These are phyloP conservation scores for Paralichthys olivaceus DNA, from an alignment of 2,113 vertebrate genomes.

Conservation along the genomic window DNA sequence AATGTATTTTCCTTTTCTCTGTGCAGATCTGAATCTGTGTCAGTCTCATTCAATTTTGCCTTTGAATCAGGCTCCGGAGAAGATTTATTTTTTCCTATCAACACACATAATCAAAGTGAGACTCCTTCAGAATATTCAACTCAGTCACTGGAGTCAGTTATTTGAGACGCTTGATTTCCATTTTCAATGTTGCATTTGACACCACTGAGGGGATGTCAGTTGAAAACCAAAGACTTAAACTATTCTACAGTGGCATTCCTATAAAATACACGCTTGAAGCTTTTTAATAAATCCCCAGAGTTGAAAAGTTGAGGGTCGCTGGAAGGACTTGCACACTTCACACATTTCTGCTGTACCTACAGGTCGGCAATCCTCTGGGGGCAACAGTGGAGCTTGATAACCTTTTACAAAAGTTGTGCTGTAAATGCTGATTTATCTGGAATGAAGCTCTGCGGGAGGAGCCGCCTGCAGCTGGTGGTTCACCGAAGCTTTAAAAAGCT, in stretches of 20 bases:
- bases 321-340: slow-evolving; percentile 2
- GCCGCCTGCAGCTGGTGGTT: slow-evolving; percentile 7
- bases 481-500: slow-evolving; percentile 1
- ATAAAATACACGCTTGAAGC: background rate
- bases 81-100: background rate
- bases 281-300: slow-evolving; percentile 5
- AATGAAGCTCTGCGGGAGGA: background rate
- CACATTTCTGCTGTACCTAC: background rate
- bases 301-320: background rate
- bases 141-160: background rate
- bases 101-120: slow-evolving; percentile 21
- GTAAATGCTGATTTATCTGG: slow-evolving; percentile 18
- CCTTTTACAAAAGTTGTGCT: slow-evolving; percentile 1
- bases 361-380: background rate
- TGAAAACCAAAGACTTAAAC: slow-evolving; percentile 2
- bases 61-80: slow-evolving; percentile 16
- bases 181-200: slow-evolving; percentile 2
- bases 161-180: background rate
- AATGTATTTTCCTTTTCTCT: slow-evolving; percentile 16
- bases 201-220: background rate
- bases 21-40: slow-evolving; percentile 9
- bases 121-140: background rate
- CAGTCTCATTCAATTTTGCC: slow-evolving; percentile 13
- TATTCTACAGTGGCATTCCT: background rate
- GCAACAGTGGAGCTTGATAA: slow-evolving; percentile 3